Base-by-base conservation (phyloP, 92 coral and sea anemone species). In the Epizoanthus rinbou region DNA sequence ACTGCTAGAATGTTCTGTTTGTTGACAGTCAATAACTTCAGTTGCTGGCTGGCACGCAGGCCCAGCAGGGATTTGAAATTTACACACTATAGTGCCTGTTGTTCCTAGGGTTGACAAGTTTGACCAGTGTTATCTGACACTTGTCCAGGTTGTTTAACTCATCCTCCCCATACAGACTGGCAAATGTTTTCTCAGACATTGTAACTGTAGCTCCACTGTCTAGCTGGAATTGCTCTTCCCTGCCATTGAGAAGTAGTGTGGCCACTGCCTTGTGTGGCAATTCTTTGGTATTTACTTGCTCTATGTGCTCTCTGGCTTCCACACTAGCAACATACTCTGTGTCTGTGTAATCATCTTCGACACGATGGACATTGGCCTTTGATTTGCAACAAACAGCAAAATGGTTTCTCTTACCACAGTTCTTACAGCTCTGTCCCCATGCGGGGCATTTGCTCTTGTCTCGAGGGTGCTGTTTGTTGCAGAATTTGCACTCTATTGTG, bases 201-300 rank as follows among this genome's bases (percentile, higher is more conserved):
- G 70, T 84, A 25, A 86, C 92, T 2, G 85, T 72, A 0, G 87
- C 89, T 19, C 87, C 92, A 57, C 59, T 89, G 72, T 89, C 87
- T 41, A 89, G 56, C 33, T 85, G 89, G 56, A 85, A 80, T 63
- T 28, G 81, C 13, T 73, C 80, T 60, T 54, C 59, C 6, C 56
- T 56, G 22, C 24, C 84, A 82, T 85, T 85, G 17, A 85, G 13
- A 58, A 53, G 0, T 80, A 88, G 68, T 24, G 78, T 43, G 28
- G 68, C 86, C n/a, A 84, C 35, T 18, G 80, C 64, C 37, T 88
- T 88, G 56, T 84, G 60, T 8, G 69, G 56, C 3, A 41, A 68
- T n/a, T 70, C 50, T 14, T 13, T 41, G 23, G 60, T 53, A 18
- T 80, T 85, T 7, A 88, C 83, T 45, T 85, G 76, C 70, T 75